A percentile compares a stretch with the other conserved stretches of the same genome.
These are phyloP conservation scores for Chondrilla cf. caribensis DNA, from an alignment of 37 sponge, comb jelly and placozoan species.

Conservation along the genomic window DNA sequence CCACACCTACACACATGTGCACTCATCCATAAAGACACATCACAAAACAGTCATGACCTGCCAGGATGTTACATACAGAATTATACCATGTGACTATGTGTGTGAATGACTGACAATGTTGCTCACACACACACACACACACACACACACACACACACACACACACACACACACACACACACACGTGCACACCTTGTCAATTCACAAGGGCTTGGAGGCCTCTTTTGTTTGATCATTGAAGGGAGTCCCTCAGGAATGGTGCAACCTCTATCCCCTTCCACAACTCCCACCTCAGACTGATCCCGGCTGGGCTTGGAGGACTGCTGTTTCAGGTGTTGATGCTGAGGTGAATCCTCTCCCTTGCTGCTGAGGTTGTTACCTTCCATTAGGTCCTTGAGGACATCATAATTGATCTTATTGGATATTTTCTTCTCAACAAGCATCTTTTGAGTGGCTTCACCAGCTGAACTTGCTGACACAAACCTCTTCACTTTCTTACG, in stretches of 20 bases:
- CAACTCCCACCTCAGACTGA: too few species aligned
- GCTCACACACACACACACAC: slow-evolving; percentile 12
- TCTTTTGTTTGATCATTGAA: too few species aligned
- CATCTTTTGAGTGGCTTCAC: slow-evolving; percentile 96
- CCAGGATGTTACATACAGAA: too few species aligned
- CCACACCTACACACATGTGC: neutral
- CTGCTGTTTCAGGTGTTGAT: too few species aligned
- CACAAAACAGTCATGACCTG: neutral
- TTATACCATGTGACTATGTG: too few species aligned
- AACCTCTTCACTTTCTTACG: slow-evolving; percentile 9
- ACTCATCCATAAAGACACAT: neutral
- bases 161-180: neutral
- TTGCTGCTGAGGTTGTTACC: neutral
- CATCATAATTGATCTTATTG: slow-evolving; percentile 92
- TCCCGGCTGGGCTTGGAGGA: too few species aligned
- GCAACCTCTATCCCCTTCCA: too few species aligned
- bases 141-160: slow-evolving; percentile 24
- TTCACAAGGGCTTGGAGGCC: too few species aligned
- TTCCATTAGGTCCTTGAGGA: slow-evolving; percentile 62
- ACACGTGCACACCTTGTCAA: neutral
- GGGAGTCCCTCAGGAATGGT: too few species aligned
- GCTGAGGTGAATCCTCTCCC: neutral
- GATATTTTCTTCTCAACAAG: slow-evolving; percentile 91
- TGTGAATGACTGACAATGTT: too few species aligned
- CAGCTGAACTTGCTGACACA: slow-evolving; percentile 65